Evolutionary conservation across 2,113 vertebrate species (phyloP), one percentile per base, ranked within the genome.

Genomic region (Lamprotornis superbus): DNA sequence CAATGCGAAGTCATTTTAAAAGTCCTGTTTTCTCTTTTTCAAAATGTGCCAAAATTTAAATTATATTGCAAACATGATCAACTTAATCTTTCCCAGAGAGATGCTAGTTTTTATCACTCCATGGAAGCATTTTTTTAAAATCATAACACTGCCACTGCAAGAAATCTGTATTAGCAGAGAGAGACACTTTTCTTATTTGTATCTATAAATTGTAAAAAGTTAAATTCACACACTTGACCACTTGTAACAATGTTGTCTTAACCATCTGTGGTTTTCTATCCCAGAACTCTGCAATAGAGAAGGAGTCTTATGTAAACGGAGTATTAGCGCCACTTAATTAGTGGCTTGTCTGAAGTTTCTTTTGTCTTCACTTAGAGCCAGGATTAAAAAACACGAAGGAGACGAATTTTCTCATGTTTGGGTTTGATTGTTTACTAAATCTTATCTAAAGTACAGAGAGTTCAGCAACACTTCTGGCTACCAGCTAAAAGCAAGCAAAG

Each of bases 141-240:
- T 40, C 15, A 18, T 18, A 82, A 9, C 23, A 55, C 14, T 65
- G 6, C 10, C 12, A 60, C 24, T 50, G 11, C 9, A 67, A 79
- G n/a, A 89, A 90, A 94, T 73, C n/a, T 13, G 3, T 30, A 35
- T 69, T 37, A 83, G 11, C 3, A 23, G 40, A 70, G 21, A 64
- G 31, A 46, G 2, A 11, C 4, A 44, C 4, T 88, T 95, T 57
- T 83, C 31, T 27, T 85, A 65, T 80, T 83, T 79, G 28, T 12
- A 37, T 76, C 27, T 68, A n/a, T 35, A 49, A 68, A 83, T 19
- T 80, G 8, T 44, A 63, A 86, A 70, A 86, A 74, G 35, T 28
- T 12, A 59, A 92, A 71, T 16, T 28, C 14, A 74, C 81, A 44
- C 25, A 47, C 31, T 68, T 0, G 0, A 10, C 5, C 33, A 23